Conservation (phyloP, 2,113 vertebrate species). For the Leptocoma aspasia region DNA sequence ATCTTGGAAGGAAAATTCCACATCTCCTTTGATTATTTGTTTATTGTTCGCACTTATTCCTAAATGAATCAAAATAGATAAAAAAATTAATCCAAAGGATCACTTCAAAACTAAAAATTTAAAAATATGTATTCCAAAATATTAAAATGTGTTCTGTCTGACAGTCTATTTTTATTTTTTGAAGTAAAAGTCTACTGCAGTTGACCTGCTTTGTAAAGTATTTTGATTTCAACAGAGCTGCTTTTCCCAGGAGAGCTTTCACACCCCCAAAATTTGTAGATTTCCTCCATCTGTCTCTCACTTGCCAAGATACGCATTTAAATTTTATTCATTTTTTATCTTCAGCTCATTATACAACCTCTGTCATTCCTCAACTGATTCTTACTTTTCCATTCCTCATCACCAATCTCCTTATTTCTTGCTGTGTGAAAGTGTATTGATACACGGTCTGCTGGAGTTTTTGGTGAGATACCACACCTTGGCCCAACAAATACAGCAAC, state of each 20-base stretch:
- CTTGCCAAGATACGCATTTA: conserved; percentile 6
- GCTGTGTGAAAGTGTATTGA: rapidly evolving
- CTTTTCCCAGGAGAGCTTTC: conserved; percentile 36
- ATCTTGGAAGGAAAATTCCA: conserved; percentile 29
- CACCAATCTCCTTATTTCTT: not conserved
- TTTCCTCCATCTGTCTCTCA: conserved; percentile 41
- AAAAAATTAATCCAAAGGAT: not conserved
- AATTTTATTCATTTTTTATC: conserved; percentile 37
- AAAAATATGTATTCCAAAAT: not conserved
- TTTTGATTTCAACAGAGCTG: conserved; percentile 50
- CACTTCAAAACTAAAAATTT: not conserved
- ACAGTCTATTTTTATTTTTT: not conserved
- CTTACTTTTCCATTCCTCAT: not conserved
- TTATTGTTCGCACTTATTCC: not conserved
- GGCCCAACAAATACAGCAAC: not conserved
- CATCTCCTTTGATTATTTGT: not conserved
- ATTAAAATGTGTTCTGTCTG: conserved; percentile 6
- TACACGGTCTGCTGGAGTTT: not conserved
- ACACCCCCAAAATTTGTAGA: conserved; percentile 43
- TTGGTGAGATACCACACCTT: not conserved
- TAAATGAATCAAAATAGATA: not conserved
- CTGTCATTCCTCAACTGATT: not conserved
- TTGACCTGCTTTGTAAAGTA: conserved; percentile 29
- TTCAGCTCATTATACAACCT: conserved; percentile 9
- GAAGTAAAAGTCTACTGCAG: not conserved